phyloP scores from a whole-genome alignment of 2,113 vertebrate genomes.

The Solea solea region DNA sequence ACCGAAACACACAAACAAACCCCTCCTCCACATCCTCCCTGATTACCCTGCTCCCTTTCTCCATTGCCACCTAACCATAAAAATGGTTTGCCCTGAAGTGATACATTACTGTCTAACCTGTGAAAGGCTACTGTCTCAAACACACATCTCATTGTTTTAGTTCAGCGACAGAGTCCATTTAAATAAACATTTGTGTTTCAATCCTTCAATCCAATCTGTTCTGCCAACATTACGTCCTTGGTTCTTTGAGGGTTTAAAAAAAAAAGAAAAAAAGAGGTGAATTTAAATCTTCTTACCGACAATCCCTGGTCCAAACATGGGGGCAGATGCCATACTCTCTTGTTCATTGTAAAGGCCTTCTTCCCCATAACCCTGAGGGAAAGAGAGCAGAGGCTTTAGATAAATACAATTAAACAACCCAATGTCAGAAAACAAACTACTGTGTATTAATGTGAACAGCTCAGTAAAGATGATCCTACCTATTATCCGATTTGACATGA shows the following conservation, averaged over 20 bases:
- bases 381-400: slow-evolving; percentile 17
- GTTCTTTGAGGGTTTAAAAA: slow-evolving; percentile 8
- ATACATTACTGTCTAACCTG: slow-evolving; percentile 43
- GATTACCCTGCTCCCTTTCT: slow-evolving; percentile 55
- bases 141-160: slow-evolving; percentile 40
- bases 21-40: slow-evolving; percentile 69
- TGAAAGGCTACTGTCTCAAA: slow-evolving; percentile 27
- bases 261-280: slow-evolving; percentile 14
- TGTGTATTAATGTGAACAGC: not conserved
- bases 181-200: slow-evolving; percentile 36
- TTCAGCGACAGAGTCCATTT: slow-evolving; percentile 27
- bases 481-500: not conserved
- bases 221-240: not conserved
- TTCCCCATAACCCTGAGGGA: slow-evolving; percentile 85
- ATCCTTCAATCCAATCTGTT: slow-evolving; percentile 10
- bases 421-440: slow-evolving; percentile 20
- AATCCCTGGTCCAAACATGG: slow-evolving; percentile 88
- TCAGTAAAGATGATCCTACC: not conserved
- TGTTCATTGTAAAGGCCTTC: slow-evolving; percentile 87
- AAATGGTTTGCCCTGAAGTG: slow-evolving; percentile 56
- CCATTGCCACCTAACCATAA: slow-evolving; percentile 59
- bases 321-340: slow-evolving; percentile 83
- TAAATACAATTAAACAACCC: slow-evolving; percentile 1
- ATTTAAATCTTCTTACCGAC: slow-evolving; percentile 83
- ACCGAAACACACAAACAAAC: slow-evolving; percentile 65